Conservation (phyloP, 1,140 invertebrate species). For the Drosophila sulfurigaster region DNA sequence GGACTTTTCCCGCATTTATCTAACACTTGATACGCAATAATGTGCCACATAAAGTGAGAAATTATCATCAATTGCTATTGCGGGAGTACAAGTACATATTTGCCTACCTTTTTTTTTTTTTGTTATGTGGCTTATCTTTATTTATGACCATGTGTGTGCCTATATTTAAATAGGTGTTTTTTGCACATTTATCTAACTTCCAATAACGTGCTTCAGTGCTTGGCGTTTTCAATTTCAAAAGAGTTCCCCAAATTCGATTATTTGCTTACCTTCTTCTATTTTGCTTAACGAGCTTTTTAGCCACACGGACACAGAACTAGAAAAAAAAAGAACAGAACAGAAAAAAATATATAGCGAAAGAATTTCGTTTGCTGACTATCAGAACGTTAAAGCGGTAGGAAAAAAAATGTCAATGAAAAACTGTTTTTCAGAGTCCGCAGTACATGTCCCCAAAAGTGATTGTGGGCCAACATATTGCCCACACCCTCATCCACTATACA, state of each 20-base stretch:
- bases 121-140: neutral
- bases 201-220: conserved; percentile 41
- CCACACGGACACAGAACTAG: neutral
- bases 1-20: conserved; percentile 10
- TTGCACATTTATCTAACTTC: conserved; percentile 5
- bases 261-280: conserved; percentile 66
- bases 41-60: conserved; percentile 1
- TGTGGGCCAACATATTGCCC: neutral
- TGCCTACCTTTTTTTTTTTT: neutral
- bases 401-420: conserved; percentile 45
- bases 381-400: conserved; percentile 15
- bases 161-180: conserved; percentile 31
- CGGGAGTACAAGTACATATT: neutral
- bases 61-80: conserved; percentile 28
- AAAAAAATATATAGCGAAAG: neutral
- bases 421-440: conserved; percentile 13
- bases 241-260: conserved; percentile 57
- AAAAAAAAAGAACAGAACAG: neutral
- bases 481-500: conserved; percentile 15
- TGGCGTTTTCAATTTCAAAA: conserved; percentile 24
- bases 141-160: conserved; percentile 7
- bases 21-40: conserved; percentile 14
- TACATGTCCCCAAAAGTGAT: conserved; percentile 49
- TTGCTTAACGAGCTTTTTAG: conserved; percentile 66
- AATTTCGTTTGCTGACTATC: conserved; percentile 21